phyloP scores from a whole-genome alignment of 2,113 vertebrate genomes.

The Semicossyphus pulcher region DNA sequence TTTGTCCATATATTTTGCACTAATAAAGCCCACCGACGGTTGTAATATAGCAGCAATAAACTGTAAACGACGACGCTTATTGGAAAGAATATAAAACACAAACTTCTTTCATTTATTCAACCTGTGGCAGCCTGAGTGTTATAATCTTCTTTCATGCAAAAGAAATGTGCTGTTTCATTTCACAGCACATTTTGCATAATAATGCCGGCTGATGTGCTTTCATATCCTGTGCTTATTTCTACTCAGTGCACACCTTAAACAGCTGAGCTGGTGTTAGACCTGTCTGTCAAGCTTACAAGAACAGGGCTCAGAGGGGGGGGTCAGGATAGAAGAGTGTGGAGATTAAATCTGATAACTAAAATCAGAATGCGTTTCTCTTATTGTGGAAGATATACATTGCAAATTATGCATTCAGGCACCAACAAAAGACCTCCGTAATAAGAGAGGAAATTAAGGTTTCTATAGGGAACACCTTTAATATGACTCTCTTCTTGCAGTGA shows the following conservation, averaged over 20 bases:
- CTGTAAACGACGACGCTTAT: not conserved
- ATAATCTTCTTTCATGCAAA: constrained; percentile 20
- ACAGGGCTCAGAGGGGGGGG: constrained; percentile 8
- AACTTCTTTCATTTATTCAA: constrained; percentile 6
- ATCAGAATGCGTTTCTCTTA: not conserved
- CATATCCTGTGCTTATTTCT: constrained; percentile 55
- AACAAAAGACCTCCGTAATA: not conserved
- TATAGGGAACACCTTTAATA: not conserved
- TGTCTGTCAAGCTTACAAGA: constrained; percentile 50
- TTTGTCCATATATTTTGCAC: not conserved
- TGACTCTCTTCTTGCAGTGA: constrained; percentile 2
- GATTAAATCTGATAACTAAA: constrained; percentile 42
- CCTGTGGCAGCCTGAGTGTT: not conserved
- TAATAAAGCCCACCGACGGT: not conserved
- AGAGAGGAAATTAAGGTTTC: not conserved
- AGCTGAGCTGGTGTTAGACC: constrained; percentile 33
- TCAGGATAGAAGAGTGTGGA: constrained; percentile 26
- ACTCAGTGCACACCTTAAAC: constrained; percentile 27
- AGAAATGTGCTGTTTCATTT: constrained; percentile 40
- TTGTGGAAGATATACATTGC: constrained; percentile 12
- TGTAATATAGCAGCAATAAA: not conserved
- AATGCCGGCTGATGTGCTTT: constrained; percentile 30
- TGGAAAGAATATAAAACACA: not conserved
- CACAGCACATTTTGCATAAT: constrained; percentile 31
- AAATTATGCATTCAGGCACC: constrained; percentile 2